Conservation (phyloP, 1,140 invertebrate species). For the Tetramorium simillimum region DNA sequence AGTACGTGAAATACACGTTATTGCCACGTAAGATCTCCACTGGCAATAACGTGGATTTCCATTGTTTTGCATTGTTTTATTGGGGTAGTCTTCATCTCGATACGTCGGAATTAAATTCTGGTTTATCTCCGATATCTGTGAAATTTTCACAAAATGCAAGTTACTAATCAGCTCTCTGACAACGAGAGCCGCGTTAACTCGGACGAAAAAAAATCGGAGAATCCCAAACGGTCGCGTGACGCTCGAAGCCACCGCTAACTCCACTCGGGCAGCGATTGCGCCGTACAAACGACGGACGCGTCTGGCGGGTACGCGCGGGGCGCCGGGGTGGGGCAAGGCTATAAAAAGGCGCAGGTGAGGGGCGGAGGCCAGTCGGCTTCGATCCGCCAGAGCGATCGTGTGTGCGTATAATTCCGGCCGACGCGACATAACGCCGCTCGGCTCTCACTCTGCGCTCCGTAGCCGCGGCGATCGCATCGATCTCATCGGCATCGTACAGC, state of each 20-base stretch:
- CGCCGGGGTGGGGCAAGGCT: slow-evolving; percentile 70
- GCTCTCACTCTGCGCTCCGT: too few relatives aligned
- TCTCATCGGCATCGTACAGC: background rate
- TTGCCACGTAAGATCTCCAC: too few relatives aligned
- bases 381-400: slow-evolving; percentile 60
- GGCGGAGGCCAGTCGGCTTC: slow-evolving; percentile 82
- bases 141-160: background rate
- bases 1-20: too few relatives aligned
- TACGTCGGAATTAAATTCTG: too few relatives aligned
- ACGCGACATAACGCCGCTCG: too few relatives aligned
- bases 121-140: too few relatives aligned
- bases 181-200: background rate
- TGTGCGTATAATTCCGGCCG: background rate
- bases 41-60: too few relatives aligned
- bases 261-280: slow-evolving; percentile 79
- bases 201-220: background rate
- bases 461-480: too few relatives aligned
- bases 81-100: too few relatives aligned
- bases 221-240: slow-evolving; percentile 34
- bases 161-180: background rate
- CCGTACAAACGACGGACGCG: slow-evolving; percentile 68
- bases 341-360: slow-evolving; percentile 81
- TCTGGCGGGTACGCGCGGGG: slow-evolving; percentile 53
- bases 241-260: slow-evolving; percentile 66
- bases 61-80: too few relatives aligned